A percentile compares a stretch with the other conserved stretches of the same genome.
Conservation (phyloP, 1,140 invertebrate species). For the Medauroidea extradentata region DNA sequence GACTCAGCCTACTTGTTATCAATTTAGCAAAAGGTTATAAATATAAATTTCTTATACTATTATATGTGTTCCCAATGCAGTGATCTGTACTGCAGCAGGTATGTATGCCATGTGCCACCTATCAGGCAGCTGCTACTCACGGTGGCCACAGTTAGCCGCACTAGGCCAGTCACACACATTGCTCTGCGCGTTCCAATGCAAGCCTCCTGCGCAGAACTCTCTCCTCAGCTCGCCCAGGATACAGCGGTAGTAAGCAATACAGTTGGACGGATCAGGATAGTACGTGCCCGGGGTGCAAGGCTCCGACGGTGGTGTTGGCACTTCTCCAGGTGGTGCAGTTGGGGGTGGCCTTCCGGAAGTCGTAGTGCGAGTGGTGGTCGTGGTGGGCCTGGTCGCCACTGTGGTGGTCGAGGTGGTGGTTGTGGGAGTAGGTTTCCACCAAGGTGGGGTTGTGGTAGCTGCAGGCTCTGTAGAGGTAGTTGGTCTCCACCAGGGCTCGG, state of each 20-base stretch:
- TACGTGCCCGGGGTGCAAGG: slow-evolving; percentile 61
- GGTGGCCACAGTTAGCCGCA: slow-evolving; percentile 58
- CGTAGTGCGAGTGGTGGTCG: slow-evolving; percentile 31
- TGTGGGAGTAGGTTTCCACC: slow-evolving; percentile 18
- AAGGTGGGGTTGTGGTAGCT: slow-evolving; percentile 21
- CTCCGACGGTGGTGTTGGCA: slow-evolving; percentile 26
- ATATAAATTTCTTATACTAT: too few relatives aligned
- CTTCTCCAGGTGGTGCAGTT: slow-evolving; percentile 23
- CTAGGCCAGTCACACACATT: slow-evolving; percentile 76
- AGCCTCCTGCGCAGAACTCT: slow-evolving; percentile 67
- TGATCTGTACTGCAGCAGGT: too few relatives aligned
- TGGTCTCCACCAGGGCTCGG: slow-evolving; percentile 17
- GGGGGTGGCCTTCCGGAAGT: slow-evolving; percentile 23
- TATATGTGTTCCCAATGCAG: too few relatives aligned
- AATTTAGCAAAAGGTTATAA: too few relatives aligned
- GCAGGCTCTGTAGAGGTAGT: slow-evolving; percentile 26
- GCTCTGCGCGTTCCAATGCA: slow-evolving; percentile 70
- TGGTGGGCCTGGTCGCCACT: slow-evolving; percentile 25
- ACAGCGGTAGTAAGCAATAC: slow-evolving; percentile 71
- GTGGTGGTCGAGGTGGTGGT: slow-evolving; percentile 26
- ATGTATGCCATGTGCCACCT: too few relatives aligned
- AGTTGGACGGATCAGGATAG: slow-evolving; percentile 59
- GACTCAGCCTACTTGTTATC: too few relatives aligned
- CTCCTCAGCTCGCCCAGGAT: slow-evolving; percentile 59
- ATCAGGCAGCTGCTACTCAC: background rate